A percentile compares a stretch with the other conserved stretches of the same genome.
These are phyloP conservation scores for Cyprinodon tularosa DNA, from an alignment of 2,113 vertebrate species.

Conservation along the genomic window DNA sequence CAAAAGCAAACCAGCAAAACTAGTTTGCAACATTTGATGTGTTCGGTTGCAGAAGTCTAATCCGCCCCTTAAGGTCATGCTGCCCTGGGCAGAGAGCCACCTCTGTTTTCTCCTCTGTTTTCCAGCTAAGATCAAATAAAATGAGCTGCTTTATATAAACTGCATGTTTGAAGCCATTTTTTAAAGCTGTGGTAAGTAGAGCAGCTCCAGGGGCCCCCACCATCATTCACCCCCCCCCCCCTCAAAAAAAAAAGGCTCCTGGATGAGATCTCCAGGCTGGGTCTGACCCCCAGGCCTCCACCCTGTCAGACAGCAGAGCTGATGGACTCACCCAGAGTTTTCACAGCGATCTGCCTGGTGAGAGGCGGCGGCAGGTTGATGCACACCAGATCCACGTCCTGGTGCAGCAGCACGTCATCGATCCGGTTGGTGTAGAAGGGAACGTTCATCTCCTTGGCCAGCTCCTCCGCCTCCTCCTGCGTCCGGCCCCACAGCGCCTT, in stretches of 20 bases:
- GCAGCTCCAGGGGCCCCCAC: not conserved
- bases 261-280: slow-evolving; percentile 26
- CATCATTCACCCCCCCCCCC: slow-evolving; percentile 26
- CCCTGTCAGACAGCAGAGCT: not conserved
- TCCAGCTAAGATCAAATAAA: not conserved
- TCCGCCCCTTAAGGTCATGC: too few relatives aligned
- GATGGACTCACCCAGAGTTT: slow-evolving; percentile 90
- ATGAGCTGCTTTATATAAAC: not conserved
- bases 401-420: slow-evolving; percentile 96
- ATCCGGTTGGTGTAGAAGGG: slow-evolving; percentile 97
- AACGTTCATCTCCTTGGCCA: slow-evolving; percentile 96
- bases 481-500: slow-evolving; percentile 97
- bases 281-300: not conserved
- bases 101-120: not conserved
- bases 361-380: too few relatives aligned
- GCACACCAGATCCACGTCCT: too few relatives aligned
- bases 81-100: too few relatives aligned
- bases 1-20: too few relatives aligned
- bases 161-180: slow-evolving; percentile 18
- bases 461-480: slow-evolving; percentile 96
- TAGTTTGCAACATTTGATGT: too few relatives aligned
- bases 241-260: slow-evolving; percentile 4
- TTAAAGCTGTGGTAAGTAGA: not conserved
- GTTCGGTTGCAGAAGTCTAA: too few relatives aligned
- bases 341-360: slow-evolving; percentile 95